phyloP scores from a whole-genome alignment of 2,797 vertebrate species.

The Galagoides demidoff region DNA sequence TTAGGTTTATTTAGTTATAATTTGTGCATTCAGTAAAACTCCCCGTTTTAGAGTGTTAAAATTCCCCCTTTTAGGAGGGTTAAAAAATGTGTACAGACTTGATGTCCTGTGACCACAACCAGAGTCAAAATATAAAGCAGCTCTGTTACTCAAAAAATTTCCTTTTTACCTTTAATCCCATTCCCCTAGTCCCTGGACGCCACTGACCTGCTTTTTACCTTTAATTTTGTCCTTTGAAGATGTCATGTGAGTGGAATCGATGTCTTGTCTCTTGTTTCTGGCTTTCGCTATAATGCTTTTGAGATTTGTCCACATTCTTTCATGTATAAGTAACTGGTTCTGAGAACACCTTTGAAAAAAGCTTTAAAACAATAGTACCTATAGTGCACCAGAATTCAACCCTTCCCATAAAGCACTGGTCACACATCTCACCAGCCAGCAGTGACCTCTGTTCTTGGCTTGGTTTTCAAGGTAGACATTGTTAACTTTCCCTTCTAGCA shows the following conservation, averaged over 20 bases:
- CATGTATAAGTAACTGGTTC: constrained; percentile 1
- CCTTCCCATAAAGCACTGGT: not conserved
- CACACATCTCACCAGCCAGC: not conserved
- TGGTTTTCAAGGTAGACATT: not conserved
- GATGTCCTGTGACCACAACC: not conserved
- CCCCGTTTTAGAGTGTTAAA: not conserved
- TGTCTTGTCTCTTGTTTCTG: constrained; percentile 26
- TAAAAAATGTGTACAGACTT: not conserved
- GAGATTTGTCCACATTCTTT: not conserved
- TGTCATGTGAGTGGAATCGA: not conserved
- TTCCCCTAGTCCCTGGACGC: not conserved
- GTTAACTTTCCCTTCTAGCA: not conserved
- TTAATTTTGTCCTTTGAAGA: not conserved
- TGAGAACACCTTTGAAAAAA: constrained; percentile 42
- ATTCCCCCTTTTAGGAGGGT: not conserved
- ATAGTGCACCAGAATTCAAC: not conserved
- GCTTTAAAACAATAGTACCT: constrained; percentile 22
- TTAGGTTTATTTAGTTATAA: not conserved
- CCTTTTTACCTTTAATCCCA: not conserved
- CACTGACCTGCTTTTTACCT: not conserved
- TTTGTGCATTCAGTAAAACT: constrained; percentile 8
- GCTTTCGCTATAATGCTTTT: constrained; percentile 39
- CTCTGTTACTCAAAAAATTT: not conserved
- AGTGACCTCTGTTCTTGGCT: not conserved
- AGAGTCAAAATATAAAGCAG: not conserved